Evolutionary conservation across 2,797 vertebrate genomes (phyloP), one percentile per base, ranked within the genome.

Genomic region (Periparus ater): DNA sequence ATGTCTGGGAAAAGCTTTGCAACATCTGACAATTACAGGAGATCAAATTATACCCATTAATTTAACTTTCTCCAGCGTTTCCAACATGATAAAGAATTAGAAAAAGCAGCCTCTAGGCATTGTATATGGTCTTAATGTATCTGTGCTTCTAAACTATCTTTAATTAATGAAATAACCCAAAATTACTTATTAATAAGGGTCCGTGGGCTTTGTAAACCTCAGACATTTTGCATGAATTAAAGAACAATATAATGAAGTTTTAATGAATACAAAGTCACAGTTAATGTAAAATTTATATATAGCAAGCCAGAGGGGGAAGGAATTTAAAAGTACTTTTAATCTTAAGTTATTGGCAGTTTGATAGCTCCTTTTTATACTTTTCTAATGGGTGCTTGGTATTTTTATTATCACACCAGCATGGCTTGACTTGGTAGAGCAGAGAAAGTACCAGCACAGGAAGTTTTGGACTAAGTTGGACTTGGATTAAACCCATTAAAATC

Each of bases 181-280:
- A 85, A 68, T 88, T 65, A 95, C 93, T 96, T 93, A 96, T 96
- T 96, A 97, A 96, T 88, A 94, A 91, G 73, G 72, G 95, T 51
- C 58, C 36, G 57, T 88, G 72, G 72, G 94, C 91, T 96, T 83
- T 62, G 92, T 94, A 95, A 88, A 97, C 96, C 90, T 54, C 74
- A 94, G 93, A 85, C 62, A 48, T 91, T 95, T 79, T 91, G 91
- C 79, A 68, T 84, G 91, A 96, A 97, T 96, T 91, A 86, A 97
- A 96, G 95, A 95, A 93, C 93, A 93, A 44, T 50, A 91, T 73
- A 85, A 93, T 93, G 36, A 95, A 96, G 93, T 88, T 85, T 82
- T 94, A 86, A 96, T 82, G 75, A 88, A 84, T 93, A 95, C 93
- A 91, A 94, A 75, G 73, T 81, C 81, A 83, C 53, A 72, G 82